Evolutionary conservation across 2,113 vertebrate genomes (phyloP), one percentile per base, ranked within the genome.

Genomic region (Seriola quinqueradiata): DNA sequence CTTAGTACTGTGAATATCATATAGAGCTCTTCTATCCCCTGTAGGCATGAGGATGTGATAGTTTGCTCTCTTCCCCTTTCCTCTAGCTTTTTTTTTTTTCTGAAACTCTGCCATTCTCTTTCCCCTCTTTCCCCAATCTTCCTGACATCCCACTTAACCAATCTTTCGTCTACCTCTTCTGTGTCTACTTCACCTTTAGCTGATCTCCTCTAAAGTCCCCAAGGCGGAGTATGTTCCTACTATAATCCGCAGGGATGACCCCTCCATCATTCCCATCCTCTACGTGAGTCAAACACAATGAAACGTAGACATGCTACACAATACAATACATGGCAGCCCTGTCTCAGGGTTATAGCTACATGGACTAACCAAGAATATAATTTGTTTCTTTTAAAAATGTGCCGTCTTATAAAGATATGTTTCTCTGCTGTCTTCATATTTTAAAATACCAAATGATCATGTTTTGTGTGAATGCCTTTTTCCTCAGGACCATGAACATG

Each of bases 191-290:
- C 11, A 44, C 58, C 91, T 90, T 3, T 74, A 99, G 98, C 96
- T 99, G 86, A 99, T 99, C 93, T 99, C 98, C 46, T 99, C 98
- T 76, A 99, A 99, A 93, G 98, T 99, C 67, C 98, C 98, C 68
- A 99, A 98, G 93, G 98, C 98, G 0, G 98, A 99, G 86, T 99
- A 99, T 81, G 95, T 99, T 85, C 98, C 98, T 0, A 99, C 96
- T 19, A 99, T 99, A 89, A 97, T 99, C 90, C 97, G 97, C 87
- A 95, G 97, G 83, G 97, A 98, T 13, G 98, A 99, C 88, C 96
- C 97, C 0, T 99, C 98, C 71, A 97, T 99, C 95, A 99, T 99
- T 87, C 98, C 98, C 87, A 99, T 99, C 71, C 98, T 99, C 90
- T 99, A 99, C 0, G 98, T 99, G 91, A 99, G 98, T 96, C 12